A percentile compares a stretch with the other conserved stretches of the same genome.
These are phyloP conservation scores for Ostrea edulis DNA, from an alignment of 1,140 invertebrate species.

Conservation along the genomic window DNA sequence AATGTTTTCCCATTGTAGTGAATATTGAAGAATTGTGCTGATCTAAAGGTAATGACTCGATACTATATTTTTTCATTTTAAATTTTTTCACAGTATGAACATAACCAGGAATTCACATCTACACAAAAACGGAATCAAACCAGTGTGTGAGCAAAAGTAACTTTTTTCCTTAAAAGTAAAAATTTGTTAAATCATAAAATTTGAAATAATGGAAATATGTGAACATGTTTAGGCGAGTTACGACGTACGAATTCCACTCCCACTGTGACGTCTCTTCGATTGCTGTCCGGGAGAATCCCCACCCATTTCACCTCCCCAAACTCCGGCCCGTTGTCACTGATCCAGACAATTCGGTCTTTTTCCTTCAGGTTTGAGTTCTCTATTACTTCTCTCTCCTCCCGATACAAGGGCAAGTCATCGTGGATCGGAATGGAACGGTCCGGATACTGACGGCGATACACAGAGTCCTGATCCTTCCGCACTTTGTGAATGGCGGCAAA, in stretches of 20 bases:
- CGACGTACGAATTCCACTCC: constrained; percentile 83
- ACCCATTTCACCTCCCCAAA: constrained; percentile 82
- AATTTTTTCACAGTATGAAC: no score
- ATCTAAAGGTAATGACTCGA: no score
- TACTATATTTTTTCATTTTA: no score
- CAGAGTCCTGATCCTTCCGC: constrained; percentile 46
- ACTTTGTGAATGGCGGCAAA: constrained; percentile 75
- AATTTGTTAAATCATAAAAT: no score
- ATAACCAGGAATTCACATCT: no score
- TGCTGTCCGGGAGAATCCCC: constrained; percentile 80
- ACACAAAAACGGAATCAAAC: no score
- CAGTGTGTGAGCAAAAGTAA: no score
- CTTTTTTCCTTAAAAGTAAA: no score
- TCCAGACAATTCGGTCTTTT: constrained; percentile 82
- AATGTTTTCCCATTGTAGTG: no score
- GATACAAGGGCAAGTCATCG: background rate
- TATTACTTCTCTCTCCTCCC: constrained; percentile 33
- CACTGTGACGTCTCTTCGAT: constrained; percentile 80
- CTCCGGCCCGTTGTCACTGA: constrained; percentile 81
- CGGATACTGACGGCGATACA: constrained; percentile 37
- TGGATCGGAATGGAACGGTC: constrained; percentile 6
- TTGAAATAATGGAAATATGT: no score
- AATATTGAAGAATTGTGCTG: no score
- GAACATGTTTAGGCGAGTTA: no score
- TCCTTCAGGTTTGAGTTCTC: constrained; percentile 75